A percentile compares a stretch with the other conserved stretches of the same genome.
Evolutionary conservation across 2,113 vertebrate genomes (phyloP).

Genomic region (Propithecus coquereli): DNA sequence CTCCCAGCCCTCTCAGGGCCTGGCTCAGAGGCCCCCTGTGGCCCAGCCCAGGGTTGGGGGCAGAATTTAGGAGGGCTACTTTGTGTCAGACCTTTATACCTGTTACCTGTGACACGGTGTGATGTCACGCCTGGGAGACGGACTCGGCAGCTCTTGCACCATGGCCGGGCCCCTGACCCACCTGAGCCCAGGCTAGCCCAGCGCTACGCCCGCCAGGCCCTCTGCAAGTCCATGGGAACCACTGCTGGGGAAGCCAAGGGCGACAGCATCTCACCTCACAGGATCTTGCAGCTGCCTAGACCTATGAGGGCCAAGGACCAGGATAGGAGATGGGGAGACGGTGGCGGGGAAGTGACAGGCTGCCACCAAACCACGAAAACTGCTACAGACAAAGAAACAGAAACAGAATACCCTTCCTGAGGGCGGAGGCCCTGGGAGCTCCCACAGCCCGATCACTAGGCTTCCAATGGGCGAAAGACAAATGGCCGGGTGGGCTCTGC

Average conservation of each 20-base stretch:
- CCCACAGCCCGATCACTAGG: neutral
- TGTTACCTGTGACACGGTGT: neutral
- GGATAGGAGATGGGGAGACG: neutral
- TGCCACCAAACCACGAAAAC: neutral
- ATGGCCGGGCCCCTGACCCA: neutral
- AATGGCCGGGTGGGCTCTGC: neutral
- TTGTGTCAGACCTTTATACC: neutral
- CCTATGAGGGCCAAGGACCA: neutral
- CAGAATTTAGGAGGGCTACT: neutral
- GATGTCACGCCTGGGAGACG: neutral
- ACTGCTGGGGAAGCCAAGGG: neutral
- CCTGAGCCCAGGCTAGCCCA: neutral
- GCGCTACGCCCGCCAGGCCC: accelerated
- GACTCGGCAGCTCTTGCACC: accelerated
- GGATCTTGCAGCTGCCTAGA: neutral
- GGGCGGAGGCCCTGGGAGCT: neutral
- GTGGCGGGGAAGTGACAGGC: neutral
- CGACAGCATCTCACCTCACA: neutral
- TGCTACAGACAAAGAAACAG: neutral
- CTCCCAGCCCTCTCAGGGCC: neutral
- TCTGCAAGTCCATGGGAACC: neutral
- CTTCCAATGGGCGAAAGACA: neutral
- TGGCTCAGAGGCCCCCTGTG: neutral
- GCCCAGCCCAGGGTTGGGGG: too few relatives aligned
- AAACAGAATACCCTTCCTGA: neutral